Base-by-base conservation (phyloP, 92 coral and sea anemone species). In the Meandrina meandrites region DNA sequence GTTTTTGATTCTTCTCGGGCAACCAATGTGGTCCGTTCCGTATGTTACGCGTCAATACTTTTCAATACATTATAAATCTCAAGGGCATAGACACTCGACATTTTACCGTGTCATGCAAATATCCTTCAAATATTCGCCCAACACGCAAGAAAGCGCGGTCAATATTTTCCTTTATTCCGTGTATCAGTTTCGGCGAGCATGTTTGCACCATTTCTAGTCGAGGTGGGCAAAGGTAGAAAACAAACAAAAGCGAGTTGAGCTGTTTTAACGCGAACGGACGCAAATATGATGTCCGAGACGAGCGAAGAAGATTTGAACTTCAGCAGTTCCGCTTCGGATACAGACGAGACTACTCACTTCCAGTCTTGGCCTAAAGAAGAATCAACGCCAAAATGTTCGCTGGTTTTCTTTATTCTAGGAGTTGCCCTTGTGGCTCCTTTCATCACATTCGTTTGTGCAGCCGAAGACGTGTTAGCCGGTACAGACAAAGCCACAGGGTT, bases 381-480 rank as follows among this genome's bases (percentile, higher is more conserved):
- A 73, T 53, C 74, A 12, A 56, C 45, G 10, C 79, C 89, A 8
- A 79, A 71, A 34, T 80, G 70, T 58, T 79, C 89, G 7, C 24
- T 80, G 56, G 79, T 79, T n/a, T 89, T 88, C 67, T 91, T 91
- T 54, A 53, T 84, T 21, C 92, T 94, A 11, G 98, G 98, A 50
- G 89, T 93, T 68, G 47, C 91, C 7, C 78, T 94, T 1, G 37
- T 81, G 42, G 92, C 92, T 5, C 89, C 96, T 5, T 92, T 91
- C 71, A 81, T 89, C 35, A 88, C 93, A 32, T 78, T 91, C 17
- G 89, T 94, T 21, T 94, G 96, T 73, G 93, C 95, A 14, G 88
- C 91, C 9, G 91, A 94, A 73, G 98, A 94, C 54, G 81, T 90
- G 77, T 69, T 94, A 30, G 87, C 98, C 9, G 98, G 98, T 16